Evolutionary conservation across 2,113 vertebrate genomes (phyloP), one percentile per base, ranked within the genome.

Genomic region (Polyodon spathula): DNA sequence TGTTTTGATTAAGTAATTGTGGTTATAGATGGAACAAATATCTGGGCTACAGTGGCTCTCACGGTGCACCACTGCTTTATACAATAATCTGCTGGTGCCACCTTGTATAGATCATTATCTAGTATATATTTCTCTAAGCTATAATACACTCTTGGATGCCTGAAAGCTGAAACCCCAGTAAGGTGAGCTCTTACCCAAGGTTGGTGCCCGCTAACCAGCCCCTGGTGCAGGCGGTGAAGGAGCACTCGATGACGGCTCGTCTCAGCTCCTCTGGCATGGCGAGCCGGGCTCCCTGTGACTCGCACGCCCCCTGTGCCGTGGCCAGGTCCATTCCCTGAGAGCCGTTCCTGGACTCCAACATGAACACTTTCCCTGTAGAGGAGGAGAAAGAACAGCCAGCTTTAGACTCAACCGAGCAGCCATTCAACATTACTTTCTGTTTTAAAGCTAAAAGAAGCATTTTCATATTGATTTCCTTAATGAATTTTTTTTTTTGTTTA

Each of bases 131-230:
- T 27, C 27, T n/a, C 27, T 27, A 27, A 27, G 27, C 27, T 27
- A 27, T 27, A 27, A 27, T 27, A 14, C 27, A 63, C 44, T 38
- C 11, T 38, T 27, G 39, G 9, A 17, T 52, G 50, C 14, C n/a
- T 14, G 8, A 7, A 6, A 41, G 54, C 15, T 55, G 40, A 54
- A 11, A 15, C 8, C 41, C 54, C 6, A 54, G 12, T 14, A 37
- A 15, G 48, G 16, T 56, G 54, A 15, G 15, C 67, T 56, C 92
- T 92, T 89, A 98, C 95, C 94, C 94, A 0, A 90, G 71, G 6
- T 75, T 76, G 67, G 88, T 87, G 0, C 87, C 89, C 0, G 86
- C 78, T 1, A 98, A 84, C 95, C 95, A 97, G 65, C 93, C 93
- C 0, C 75, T 87, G 62, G 89, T 83, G 65, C 95, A 98, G 7